A percentile compares a stretch with the other conserved stretches of the same genome.
phyloP scores from a whole-genome alignment of 30 jellyfish, hydroid and myxozoan species.

The Cassiopea xamachana region DNA sequence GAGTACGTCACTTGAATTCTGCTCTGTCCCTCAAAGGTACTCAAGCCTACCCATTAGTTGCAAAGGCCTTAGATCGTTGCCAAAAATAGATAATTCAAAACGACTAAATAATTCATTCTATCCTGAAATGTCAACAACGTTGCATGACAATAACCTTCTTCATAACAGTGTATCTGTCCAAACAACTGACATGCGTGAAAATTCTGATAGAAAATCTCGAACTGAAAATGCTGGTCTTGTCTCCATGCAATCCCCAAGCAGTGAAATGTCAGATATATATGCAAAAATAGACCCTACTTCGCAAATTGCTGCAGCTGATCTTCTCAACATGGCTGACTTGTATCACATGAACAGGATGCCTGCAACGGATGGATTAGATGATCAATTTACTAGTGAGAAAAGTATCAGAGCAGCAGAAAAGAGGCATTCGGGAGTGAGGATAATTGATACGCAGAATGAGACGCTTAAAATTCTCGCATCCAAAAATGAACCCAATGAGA shows the following conservation, averaged over 20 bases:
- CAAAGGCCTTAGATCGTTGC: constrained; percentile 1
- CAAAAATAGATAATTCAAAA: constrained; percentile 38
- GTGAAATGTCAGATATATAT: constrained; percentile 45
- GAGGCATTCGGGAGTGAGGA: neutral
- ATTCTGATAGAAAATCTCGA: constrained; percentile 23
- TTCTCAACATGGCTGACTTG: neutral
- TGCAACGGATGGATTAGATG: neutral
- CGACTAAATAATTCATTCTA: constrained; percentile 61
- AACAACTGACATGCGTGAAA: constrained; percentile 61
- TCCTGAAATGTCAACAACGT: constrained; percentile 3
- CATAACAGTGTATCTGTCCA: constrained; percentile 74
- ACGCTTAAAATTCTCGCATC: neutral
- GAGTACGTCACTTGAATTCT: constrained; percentile 78
- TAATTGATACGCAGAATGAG: neutral
- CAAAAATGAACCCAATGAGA: neutral
- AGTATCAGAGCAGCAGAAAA: neutral
- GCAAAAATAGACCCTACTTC: constrained; percentile 46
- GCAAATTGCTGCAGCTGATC: constrained; percentile 22
- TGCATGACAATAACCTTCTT: constrained; percentile 46
- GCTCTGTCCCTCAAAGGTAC: constrained; percentile 52
- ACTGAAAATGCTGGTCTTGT: constrained; percentile 64
- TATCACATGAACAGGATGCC: neutral
- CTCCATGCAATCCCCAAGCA: constrained; percentile 64
- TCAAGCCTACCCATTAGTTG: neutral
- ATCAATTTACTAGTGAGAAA: neutral